These are phyloP conservation scores for Magallana nippona DNA, from an alignment of 2,888 invertebrate genomes.

Conservation along the genomic window DNA sequence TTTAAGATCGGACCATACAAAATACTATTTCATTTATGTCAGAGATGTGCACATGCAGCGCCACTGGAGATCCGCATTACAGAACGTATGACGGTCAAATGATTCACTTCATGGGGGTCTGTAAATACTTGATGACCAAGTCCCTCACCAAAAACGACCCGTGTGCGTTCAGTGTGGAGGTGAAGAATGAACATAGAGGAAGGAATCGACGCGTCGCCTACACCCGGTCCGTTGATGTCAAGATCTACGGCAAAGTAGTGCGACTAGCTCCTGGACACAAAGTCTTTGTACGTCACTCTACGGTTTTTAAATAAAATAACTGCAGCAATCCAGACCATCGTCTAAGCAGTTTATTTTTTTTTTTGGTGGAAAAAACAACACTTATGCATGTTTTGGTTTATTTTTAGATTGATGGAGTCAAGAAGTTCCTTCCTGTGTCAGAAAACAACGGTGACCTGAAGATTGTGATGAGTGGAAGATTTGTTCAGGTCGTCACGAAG, in stretches of 20 bases:
- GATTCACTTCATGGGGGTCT: slow-evolving; percentile 72
- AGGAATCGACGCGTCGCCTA: slow-evolving; percentile 58
- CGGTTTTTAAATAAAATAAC: neutral
- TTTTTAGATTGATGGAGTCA: slow-evolving; percentile 46
- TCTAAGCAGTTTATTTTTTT: too few relatives aligned
- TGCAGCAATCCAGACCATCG: neutral
- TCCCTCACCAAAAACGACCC: slow-evolving; percentile 51
- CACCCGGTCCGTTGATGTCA: slow-evolving; percentile 55
- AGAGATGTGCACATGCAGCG: slow-evolving; percentile 59
- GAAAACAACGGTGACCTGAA: slow-evolving; percentile 39
- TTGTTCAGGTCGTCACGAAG: slow-evolving; percentile 44
- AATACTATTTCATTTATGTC: neutral
- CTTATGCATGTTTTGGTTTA: neutral
- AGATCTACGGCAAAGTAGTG: slow-evolving; percentile 54
- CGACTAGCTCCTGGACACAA: slow-evolving; percentile 49
- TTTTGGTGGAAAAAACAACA: neutral
- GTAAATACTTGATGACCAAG: slow-evolving; percentile 73
- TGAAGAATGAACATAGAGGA: slow-evolving; percentile 61
- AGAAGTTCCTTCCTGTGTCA: slow-evolving; percentile 43
- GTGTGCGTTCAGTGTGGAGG: slow-evolving; percentile 58
- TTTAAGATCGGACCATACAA: too few relatives aligned
- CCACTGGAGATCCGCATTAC: slow-evolving; percentile 76
- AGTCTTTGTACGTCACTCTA: slow-evolving; percentile 52
- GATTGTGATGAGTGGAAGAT: slow-evolving; percentile 46
- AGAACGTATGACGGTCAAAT: slow-evolving; percentile 73